These are phyloP conservation scores for Dromaius novaehollandiae DNA, from an alignment of 2,113 vertebrate genomes.

Conservation along the genomic window DNA sequence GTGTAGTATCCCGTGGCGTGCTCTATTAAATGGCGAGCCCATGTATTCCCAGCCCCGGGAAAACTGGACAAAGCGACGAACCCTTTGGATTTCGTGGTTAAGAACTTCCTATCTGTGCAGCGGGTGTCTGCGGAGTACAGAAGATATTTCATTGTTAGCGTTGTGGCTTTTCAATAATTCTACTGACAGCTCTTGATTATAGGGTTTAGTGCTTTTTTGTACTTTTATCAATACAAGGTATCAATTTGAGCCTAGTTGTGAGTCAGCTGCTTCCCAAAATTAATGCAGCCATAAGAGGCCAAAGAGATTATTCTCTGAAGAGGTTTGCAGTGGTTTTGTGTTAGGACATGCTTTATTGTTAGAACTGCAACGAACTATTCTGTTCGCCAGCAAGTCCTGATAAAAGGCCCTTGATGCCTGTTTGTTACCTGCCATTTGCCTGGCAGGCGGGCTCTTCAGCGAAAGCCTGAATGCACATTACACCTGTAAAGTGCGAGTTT, in stretches of 20 bases:
- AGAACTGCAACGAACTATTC: background rate
- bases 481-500: background rate
- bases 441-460: background rate
- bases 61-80: constrained; percentile 94
- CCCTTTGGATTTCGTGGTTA: constrained; percentile 86
- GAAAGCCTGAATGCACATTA: background rate
- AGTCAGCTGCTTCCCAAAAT: constrained; percentile 40
- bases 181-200: constrained; percentile 33
- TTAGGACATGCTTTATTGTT: background rate
- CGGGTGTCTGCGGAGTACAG: constrained; percentile 83
- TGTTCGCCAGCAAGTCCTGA: background rate
- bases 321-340: background rate
- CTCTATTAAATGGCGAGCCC: constrained; percentile 95
- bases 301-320: constrained; percentile 15
- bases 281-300: constrained; percentile 9
- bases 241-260: constrained; percentile 35
- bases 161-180: constrained; percentile 19
- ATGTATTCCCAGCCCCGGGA: constrained; percentile 95
- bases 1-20: constrained; percentile 95
- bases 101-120: constrained; percentile 91
- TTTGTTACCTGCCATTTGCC: background rate
- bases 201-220: constrained; percentile 23
- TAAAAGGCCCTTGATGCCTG: background rate
- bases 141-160: constrained; percentile 35
- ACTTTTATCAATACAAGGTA: background rate